Evolutionary conservation across 2,888 invertebrate species (phyloP).

Genomic region (Noctua comes): DNA sequence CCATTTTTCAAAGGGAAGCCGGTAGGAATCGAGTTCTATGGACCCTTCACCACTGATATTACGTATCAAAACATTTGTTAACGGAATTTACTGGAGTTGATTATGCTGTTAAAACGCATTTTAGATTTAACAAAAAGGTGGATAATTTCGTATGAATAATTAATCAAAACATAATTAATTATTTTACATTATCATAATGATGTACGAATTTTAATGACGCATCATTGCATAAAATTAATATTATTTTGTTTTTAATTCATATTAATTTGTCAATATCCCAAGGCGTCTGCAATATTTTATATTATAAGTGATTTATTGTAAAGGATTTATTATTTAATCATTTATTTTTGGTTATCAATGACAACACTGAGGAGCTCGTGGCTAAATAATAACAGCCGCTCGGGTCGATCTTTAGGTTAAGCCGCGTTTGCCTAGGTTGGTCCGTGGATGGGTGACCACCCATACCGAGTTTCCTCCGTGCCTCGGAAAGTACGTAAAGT

Average conservation of each 20-base stretch:
- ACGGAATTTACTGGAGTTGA: background rate
- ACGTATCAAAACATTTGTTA: too few relatives aligned
- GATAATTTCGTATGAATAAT: conserved; percentile 6
- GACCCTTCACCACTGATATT: too few relatives aligned
- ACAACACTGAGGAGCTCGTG: background rate
- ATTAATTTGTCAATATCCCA: conserved; percentile 53
- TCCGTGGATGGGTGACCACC: background rate
- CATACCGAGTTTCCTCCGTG: background rate
- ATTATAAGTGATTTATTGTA: conserved; percentile 44
- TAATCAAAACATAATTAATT: conserved; percentile 32
- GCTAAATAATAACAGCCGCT: background rate
- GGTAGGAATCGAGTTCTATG: too few relatives aligned
- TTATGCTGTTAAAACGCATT: background rate
- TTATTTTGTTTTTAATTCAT: conserved; percentile 20
- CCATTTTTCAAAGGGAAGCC: too few relatives aligned
- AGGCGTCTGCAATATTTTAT: conserved; percentile 47
- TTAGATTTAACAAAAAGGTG: conserved; percentile 11
- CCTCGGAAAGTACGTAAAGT: background rate
- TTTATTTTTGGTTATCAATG: background rate
- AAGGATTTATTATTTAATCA: conserved; percentile 29
- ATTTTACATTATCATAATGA: conserved; percentile 25
- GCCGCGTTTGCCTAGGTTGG: background rate
- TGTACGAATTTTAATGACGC: conserved; percentile 34
- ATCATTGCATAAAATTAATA: conserved; percentile 47
- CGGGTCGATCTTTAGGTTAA: background rate